Base-by-base conservation (phyloP, 2,888 invertebrate genomes). In the Anarsia innoxiella region DNA sequence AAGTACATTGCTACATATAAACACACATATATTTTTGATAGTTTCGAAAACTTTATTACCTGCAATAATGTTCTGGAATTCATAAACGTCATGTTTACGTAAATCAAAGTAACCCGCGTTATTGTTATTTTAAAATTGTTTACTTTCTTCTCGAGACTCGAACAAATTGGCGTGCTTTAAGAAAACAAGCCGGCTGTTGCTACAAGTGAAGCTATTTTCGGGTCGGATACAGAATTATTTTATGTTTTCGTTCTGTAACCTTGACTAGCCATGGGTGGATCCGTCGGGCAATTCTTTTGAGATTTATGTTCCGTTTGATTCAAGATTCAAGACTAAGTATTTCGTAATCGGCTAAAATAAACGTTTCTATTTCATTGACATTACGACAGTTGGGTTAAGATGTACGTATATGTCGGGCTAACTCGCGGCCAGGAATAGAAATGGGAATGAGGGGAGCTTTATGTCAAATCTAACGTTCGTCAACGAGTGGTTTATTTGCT, bases 261-360 rank as follows among this genome's bases (percentile, higher is more conserved):
- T 84, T 83, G 79, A 66, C 46, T 44, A 58, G 52, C 55, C 47
- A 53, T 58, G 55, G 60, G 49, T 66, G 67, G 56, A 67, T 66
- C 66, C 50, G 66, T 70, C 70, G 60, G 64, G 51, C 62, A 66
- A 67, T 71, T 74, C 70, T 72, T 72, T 60, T 48, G 51, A 78
- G 73, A 79, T 79, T 73, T 71, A 77, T 70, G 43, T 31, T 31
- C 3, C n/a, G 26, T 34, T n/a, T 25, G 33, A 26, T 15, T 32
- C 45, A 56, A 55, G 63, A 67, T 65, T 61, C 61, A 58, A 64
- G 53, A 60, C 61, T 67, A 64, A 66, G 66, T 59, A 68, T 83
- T 77, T 80, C 77, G 77, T 79, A 82, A 83, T 74, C 74, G 56
- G 66, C 71, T 62, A 74, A 80, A 83, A 84, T 84, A 84, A 80